Conservation (phyloP, 2,797 vertebrate genomes). For the Limosa lapponica region DNA sequence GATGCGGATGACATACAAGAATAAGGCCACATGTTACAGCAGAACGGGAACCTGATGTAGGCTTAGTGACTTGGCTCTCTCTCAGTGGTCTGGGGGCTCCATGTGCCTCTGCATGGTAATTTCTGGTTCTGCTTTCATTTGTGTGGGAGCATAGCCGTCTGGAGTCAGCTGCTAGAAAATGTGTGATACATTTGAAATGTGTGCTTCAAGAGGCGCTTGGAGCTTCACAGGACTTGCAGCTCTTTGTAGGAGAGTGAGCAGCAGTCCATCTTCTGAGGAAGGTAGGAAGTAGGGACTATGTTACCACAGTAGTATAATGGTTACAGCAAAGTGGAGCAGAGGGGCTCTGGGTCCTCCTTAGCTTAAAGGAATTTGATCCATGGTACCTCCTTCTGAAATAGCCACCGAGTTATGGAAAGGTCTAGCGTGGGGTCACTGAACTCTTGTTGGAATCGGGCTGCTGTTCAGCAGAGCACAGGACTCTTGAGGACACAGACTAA, state of each 20-base stretch:
- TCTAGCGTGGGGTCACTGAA: background rate
- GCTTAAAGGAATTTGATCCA: background rate
- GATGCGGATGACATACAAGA: background rate
- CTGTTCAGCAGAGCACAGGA: background rate
- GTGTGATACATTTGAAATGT: background rate
- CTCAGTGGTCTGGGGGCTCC: background rate
- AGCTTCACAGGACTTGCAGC: background rate
- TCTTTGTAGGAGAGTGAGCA: background rate
- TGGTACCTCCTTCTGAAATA: background rate
- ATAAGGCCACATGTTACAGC: background rate
- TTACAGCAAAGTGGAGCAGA: background rate
- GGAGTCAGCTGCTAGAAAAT: background rate
- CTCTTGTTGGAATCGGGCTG: background rate
- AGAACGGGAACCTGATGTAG: background rate
- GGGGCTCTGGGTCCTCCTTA: background rate
- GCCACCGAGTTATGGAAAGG: background rate
- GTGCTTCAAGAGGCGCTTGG: background rate
- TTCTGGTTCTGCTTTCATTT: background rate
- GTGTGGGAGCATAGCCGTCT: background rate
- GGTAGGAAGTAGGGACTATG: background rate
- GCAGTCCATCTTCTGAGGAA: background rate
- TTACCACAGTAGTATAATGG: background rate
- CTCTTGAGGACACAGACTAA: background rate
- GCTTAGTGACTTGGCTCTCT: background rate
- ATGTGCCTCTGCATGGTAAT: background rate